phyloP scores from a whole-genome alignment of 2,113 vertebrate genomes.

The Cyprinodon tularosa region DNA sequence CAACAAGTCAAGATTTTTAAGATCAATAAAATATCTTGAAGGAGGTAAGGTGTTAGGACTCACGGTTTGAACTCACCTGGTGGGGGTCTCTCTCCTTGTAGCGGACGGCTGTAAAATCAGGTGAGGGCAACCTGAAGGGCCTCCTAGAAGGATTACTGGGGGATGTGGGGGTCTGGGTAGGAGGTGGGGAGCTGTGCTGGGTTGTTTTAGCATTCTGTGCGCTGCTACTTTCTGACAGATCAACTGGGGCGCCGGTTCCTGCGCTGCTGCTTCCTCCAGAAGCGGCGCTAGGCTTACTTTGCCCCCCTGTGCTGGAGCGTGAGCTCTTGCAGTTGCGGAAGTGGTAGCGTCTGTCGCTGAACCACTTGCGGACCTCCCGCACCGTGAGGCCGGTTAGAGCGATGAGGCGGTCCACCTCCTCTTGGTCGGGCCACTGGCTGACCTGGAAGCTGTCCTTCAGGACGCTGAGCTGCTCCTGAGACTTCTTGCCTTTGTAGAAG shows the following conservation, averaged over 20 bases:
- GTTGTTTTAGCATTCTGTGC: constrained; percentile 55
- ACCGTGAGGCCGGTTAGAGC: constrained; percentile 89
- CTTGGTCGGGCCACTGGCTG: constrained; percentile 92
- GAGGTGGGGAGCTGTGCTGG: constrained; percentile 70
- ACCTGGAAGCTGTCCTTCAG: constrained; percentile 92
- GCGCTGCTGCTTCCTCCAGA: constrained; percentile 14
- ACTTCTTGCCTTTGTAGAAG: constrained; percentile 93
- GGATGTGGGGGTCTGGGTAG: constrained; percentile 74
- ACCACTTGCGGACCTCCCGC: constrained; percentile 97
- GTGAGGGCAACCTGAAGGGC: constrained; percentile 86
- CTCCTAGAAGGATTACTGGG: constrained; percentile 81
- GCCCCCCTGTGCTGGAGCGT: constrained; percentile 70
- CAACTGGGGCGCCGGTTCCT: constrained; percentile 56
- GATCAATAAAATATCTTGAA: neutral
- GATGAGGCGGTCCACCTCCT: constrained; percentile 91
- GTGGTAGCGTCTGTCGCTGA: constrained; percentile 96
- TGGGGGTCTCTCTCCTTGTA: constrained; percentile 96
- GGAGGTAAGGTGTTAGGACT: neutral
- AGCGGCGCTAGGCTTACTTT: constrained; percentile 15
- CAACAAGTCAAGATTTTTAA: neutral
- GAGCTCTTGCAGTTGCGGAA: constrained; percentile 89
- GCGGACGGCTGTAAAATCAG: constrained; percentile 91
- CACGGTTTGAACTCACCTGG: constrained; percentile 82
- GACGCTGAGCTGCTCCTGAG: constrained; percentile 90
- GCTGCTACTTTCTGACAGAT: constrained; percentile 65